These are phyloP conservation scores for Steatocranus sp. DNA, from an alignment of 2,797 vertebrate species.

Conservation along the genomic window DNA sequence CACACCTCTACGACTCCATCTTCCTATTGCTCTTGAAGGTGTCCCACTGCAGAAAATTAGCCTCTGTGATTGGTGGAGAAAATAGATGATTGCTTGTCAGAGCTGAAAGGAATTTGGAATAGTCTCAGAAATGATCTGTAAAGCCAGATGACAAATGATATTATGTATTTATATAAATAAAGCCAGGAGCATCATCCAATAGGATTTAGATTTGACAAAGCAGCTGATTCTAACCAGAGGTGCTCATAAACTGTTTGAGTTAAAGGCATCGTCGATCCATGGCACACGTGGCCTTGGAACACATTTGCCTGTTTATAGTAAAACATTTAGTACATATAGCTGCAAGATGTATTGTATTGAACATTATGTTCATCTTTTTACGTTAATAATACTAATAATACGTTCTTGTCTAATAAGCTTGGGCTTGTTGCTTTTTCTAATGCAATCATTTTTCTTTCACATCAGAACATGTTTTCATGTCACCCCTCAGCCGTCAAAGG, in stretches of 20 bases:
- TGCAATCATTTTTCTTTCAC: background rate
- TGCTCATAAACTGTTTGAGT: background rate
- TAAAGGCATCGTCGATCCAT: background rate
- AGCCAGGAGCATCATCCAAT: background rate
- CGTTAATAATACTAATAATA: background rate
- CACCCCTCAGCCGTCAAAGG: background rate
- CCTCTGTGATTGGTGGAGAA: background rate
- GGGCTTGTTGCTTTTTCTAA: background rate
- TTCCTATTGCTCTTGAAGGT: rapidly evolving
- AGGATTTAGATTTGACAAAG: background rate
- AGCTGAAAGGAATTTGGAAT: background rate
- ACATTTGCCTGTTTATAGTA: background rate
- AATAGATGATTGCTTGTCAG: background rate
- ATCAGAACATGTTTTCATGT: background rate
- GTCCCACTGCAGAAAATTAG: background rate
- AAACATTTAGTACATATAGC: background rate
- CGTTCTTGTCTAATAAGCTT: background rate
- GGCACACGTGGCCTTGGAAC: background rate
- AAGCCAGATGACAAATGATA: background rate
- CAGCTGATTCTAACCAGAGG: background rate
- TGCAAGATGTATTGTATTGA: background rate
- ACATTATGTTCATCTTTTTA: background rate
- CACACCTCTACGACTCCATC: background rate
- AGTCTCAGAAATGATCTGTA: background rate
- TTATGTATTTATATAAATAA: background rate